A percentile compares a stretch with the other conserved stretches of the same genome.
Conservation (phyloP, 53 echinoderm and acorn worm genomes). For the Apostichopus leukothele region DNA sequence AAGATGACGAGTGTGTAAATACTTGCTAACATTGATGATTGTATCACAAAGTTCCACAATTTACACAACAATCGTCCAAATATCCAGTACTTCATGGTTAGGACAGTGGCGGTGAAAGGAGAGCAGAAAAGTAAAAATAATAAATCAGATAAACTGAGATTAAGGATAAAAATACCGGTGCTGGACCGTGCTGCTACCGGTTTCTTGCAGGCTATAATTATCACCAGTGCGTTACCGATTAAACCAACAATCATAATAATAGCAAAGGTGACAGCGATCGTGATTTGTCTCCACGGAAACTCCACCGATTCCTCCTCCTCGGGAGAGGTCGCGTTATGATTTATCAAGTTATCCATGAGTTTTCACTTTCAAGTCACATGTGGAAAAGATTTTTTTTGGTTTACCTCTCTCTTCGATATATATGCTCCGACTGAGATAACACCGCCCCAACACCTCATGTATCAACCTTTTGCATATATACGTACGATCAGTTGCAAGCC, state of each 20-base stretch:
- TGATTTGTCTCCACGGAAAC: not conserved
- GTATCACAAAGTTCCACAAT: constrained; percentile 57
- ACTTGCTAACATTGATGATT: constrained; percentile 76
- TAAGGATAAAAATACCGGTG: constrained; percentile 76
- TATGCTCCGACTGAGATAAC: too few relatives aligned
- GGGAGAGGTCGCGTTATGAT: not conserved
- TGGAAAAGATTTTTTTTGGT: too few relatives aligned
- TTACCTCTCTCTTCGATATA: too few relatives aligned
- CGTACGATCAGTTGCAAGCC: too few relatives aligned
- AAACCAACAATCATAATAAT: constrained; percentile 69
- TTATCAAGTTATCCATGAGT: not conserved
- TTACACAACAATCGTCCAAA: constrained; percentile 77
- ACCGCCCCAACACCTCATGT: too few relatives aligned
- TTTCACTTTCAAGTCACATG: too few relatives aligned
- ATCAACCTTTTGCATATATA: too few relatives aligned
- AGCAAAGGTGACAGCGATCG: constrained; percentile 1
- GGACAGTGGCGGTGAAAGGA: constrained; percentile 65
- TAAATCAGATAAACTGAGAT: constrained; percentile 78
- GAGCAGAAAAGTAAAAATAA: constrained; percentile 70
- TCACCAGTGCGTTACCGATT: constrained; percentile 77
- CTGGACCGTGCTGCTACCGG: constrained; percentile 68
- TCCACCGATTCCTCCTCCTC: not conserved
- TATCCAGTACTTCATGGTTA: constrained; percentile 71
- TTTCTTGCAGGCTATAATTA: constrained; percentile 66
- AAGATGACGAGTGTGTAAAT: constrained; percentile 87